These are phyloP conservation scores for Prunella fulvescens DNA, from an alignment of 2,113 vertebrate genomes.

Conservation along the genomic window DNA sequence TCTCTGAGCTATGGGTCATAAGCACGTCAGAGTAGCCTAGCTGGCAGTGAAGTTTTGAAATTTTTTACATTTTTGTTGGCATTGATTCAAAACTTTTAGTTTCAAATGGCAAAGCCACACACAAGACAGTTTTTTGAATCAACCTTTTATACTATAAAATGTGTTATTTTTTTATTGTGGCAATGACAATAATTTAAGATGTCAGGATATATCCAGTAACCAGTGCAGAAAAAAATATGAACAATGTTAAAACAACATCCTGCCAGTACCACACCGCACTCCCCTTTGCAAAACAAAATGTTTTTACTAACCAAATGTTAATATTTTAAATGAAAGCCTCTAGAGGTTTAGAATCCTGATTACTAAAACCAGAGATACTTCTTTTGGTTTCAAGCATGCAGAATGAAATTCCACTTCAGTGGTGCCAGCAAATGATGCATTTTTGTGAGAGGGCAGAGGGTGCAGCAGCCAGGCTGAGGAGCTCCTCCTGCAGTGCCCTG, in stretches of 20 bases:
- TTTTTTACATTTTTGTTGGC: not conserved
- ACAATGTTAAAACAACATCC: not conserved
- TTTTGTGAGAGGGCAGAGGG: not conserved
- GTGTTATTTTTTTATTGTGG: not conserved
- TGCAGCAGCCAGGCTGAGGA: not conserved
- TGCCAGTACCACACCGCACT: not conserved
- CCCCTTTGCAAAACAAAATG: not conserved
- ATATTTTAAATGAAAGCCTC: not conserved
- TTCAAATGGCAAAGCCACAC: not conserved
- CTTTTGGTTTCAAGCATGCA: not conserved
- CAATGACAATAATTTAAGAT: not conserved
- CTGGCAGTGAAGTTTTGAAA: not conserved
- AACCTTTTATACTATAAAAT: not conserved
- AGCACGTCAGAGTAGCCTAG: not conserved
- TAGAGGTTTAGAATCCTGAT: not conserved
- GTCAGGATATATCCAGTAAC: not conserved
- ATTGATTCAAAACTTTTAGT: not conserved
- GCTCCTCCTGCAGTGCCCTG: too few relatives aligned
- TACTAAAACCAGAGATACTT: not conserved
- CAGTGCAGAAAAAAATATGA: not conserved
- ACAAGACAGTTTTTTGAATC: not conserved
- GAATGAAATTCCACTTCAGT: not conserved
- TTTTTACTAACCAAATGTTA: not conserved
- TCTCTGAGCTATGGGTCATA: not conserved
- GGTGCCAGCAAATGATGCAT: not conserved